A percentile compares a stretch with the other conserved stretches of the same genome.
phyloP scores from a whole-genome alignment of 2,797 vertebrate species.

The Cetoscarus ocellatus region DNA sequence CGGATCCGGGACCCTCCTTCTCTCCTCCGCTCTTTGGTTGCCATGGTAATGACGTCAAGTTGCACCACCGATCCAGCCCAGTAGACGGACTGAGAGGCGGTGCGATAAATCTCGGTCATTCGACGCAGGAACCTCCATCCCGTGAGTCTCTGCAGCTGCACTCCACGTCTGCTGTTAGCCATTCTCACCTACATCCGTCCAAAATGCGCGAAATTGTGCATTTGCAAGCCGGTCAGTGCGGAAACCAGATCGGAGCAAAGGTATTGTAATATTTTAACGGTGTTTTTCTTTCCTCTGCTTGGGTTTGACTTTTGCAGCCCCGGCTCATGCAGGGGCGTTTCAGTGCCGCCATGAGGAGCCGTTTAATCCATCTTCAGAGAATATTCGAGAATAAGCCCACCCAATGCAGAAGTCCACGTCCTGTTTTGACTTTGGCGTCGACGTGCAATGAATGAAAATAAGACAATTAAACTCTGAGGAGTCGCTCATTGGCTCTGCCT shows the following conservation, averaged over 20 bases:
- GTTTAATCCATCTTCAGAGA: conserved; percentile 45
- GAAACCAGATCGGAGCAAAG: conserved; percentile 88
- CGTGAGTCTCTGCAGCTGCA: conserved; percentile 17
- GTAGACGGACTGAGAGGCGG: conserved; percentile 59
- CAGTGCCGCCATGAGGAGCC: background rate
- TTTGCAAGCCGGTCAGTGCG: conserved; percentile 94
- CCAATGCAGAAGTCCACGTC: no score
- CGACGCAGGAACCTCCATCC: conserved; percentile 28
- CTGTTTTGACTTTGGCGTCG: background rate
- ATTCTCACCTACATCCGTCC: conserved; percentile 1
- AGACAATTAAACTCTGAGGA: background rate
- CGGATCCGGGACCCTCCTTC: conserved; percentile 56
- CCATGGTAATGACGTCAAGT: conserved; percentile 85
- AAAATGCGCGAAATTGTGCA: conserved; percentile 94
- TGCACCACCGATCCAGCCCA: conserved; percentile 77
- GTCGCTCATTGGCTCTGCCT: background rate
- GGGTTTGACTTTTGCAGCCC: background rate
- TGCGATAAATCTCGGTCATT: conserved; percentile 40
- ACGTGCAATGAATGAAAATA: background rate
- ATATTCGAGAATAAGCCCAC: conserved; percentile 57
- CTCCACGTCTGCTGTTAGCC: conserved; percentile 4
- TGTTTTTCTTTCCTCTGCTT: background rate
- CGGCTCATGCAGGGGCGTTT: background rate
- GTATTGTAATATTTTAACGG: conserved; percentile 45
- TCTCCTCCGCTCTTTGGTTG: conserved; percentile 81